Conservation (phyloP, 2,113 vertebrate genomes). For the Lampris incognitus region DNA sequence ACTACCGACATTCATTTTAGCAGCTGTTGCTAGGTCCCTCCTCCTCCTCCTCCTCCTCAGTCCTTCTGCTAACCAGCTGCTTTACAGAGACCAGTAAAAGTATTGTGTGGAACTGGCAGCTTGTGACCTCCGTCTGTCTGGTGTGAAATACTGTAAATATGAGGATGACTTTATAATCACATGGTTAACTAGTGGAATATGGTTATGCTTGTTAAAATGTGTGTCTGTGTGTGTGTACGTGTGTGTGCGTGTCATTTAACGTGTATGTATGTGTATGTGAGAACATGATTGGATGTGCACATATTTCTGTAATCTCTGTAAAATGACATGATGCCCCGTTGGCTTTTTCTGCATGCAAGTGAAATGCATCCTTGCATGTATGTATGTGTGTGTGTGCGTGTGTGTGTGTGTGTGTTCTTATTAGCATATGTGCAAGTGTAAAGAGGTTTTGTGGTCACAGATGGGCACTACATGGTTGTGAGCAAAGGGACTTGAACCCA, state of each 20-base stretch:
- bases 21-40: slow-evolving; percentile 60
- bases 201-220: slow-evolving; percentile 62
- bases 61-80: slow-evolving; percentile 75
- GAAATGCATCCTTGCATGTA: background rate
- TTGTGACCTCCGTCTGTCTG: slow-evolving; percentile 64
- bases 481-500: slow-evolving; percentile 55
- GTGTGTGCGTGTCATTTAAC: slow-evolving; percentile 6
- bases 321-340: background rate
- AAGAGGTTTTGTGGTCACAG: slow-evolving; percentile 42
- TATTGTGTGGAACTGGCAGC: slow-evolving; percentile 63
- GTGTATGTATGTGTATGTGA: slow-evolving; percentile 24
- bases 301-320: background rate
- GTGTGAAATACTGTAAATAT: slow-evolving; percentile 62
- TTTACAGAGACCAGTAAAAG: slow-evolving; percentile 53
- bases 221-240: slow-evolving; percentile 33
- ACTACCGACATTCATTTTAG: slow-evolving; percentile 55
- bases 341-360: background rate
- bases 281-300: background rate
- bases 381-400: background rate
- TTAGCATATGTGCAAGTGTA: slow-evolving; percentile 5
- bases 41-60: slow-evolving; percentile 60
- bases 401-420: slow-evolving; percentile 13
- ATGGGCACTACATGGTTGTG: slow-evolving; percentile 58
- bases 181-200: slow-evolving; percentile 55
- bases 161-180: slow-evolving; percentile 61